Evolutionary conservation across 2,888 invertebrate genomes (phyloP).

Genomic region (Eumacrocentrus americanus): DNA sequence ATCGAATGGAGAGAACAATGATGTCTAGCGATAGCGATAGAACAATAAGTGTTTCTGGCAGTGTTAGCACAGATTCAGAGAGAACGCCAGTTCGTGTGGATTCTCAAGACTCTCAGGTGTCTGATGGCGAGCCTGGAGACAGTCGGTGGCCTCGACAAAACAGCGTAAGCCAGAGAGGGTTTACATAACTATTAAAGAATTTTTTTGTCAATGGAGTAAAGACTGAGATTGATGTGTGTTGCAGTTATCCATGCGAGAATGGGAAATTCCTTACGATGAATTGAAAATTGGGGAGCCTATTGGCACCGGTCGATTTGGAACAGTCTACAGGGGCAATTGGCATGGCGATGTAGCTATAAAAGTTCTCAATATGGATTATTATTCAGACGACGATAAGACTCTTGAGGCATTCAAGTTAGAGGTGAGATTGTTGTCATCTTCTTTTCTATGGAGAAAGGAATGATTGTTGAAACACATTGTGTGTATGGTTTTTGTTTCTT

Average conservation of each 20-base stretch:
- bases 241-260: constrained; percentile 88
- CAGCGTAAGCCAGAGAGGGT: too few relatives aligned
- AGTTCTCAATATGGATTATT: constrained; percentile 88
- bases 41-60: constrained; percentile 75
- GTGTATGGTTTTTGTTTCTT: too few relatives aligned
- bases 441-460: background rate
- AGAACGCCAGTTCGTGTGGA: constrained; percentile 80
- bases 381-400: constrained; percentile 83
- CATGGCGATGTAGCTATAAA: constrained; percentile 98
- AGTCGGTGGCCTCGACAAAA: constrained; percentile 80
- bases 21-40: constrained; percentile 73
- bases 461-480: too few relatives aligned
- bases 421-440: constrained; percentile 61
- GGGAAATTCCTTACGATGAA: constrained; percentile 98
- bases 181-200: too few relatives aligned
- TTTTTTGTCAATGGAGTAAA: constrained; percentile 20
- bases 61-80: constrained; percentile 83
- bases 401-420: constrained; percentile 95
- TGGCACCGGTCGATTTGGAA: constrained; percentile 92
- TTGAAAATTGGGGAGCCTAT: constrained; percentile 84
- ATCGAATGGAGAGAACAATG: constrained; percentile 65
- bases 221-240: too few relatives aligned
- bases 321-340: constrained; percentile 94
- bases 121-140: constrained; percentile 66
- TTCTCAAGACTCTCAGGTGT: constrained; percentile 81